Evolutionary conservation across 1,140 invertebrate species (phyloP), one percentile per base, ranked within the genome.

Genomic region (Trichonephila clavipes): DNA sequence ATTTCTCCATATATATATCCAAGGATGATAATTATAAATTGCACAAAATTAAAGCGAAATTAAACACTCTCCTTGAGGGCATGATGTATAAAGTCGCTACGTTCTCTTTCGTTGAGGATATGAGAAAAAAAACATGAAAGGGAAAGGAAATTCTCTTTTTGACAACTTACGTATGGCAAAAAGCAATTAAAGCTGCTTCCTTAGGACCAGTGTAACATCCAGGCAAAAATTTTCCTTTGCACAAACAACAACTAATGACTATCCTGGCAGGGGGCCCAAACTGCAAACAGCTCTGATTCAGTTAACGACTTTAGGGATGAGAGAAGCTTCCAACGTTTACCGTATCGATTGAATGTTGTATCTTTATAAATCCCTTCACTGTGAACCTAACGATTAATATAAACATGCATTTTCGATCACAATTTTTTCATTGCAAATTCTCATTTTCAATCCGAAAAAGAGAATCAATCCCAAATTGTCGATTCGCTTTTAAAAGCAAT

Each of bases 211-310:
- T 51, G 51, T 51, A 51, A 88, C 16, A 21, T 66, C 28, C n/a
- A 40, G 28, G 28, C 87, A 69, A 88, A 69, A 88, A 69, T 88
- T 88, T 88, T 69, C 28, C 62, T 61, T 88, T 69, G 87, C 87
- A 66, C 87, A 88, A 88, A 88, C 87, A 88, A 88, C 87, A 88
- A 88, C 87, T 88, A 88, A 88, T 88, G 87, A 88, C 87, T 88
- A 28, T 69, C 24, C 64, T 88, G 87, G 87, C 87, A 88, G 40
- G 87, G 34, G 87, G 16, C 85, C 87, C 87, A 88, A 40, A 62
- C 34, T 34, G 64, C 87, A 88, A 66, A 88, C 87, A 86, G 87
- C 87, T 66, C 87, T 66, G 87, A 66, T 88, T 88, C 87, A 62
- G 62, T 88, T 88, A 88, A 88, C 87, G 87, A 88, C 64, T 66